phyloP scores from a whole-genome alignment of 1,140 invertebrate species.

The Drosophila sucinea region DNA sequence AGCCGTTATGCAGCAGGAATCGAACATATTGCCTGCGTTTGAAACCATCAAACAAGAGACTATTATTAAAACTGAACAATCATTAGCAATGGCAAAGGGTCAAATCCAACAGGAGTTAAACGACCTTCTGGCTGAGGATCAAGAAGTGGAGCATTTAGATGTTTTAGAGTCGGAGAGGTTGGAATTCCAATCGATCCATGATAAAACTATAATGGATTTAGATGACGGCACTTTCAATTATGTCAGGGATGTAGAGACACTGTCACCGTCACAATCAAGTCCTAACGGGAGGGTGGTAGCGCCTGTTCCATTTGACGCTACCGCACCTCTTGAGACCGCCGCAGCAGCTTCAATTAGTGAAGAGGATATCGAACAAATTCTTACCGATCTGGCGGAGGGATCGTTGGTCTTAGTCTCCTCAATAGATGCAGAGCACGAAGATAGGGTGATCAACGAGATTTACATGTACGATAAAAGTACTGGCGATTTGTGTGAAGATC shows the following conservation, averaged over 20 bases:
- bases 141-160: constrained; percentile 16
- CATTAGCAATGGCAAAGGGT: constrained; percentile 23
- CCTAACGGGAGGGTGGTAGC: background rate
- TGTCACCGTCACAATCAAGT: background rate
- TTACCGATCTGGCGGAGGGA: constrained; percentile 72
- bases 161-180: constrained; percentile 15
- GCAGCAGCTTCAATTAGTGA: constrained; percentile 41
- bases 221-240: constrained; percentile 48
- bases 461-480: constrained; percentile 82
- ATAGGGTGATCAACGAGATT: constrained; percentile 82
- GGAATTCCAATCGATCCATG: background rate
- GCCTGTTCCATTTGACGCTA: constrained; percentile 2
- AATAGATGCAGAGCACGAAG: constrained; percentile 61
- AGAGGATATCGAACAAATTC: constrained; percentile 71
- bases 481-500: constrained; percentile 73
- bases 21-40: background rate
- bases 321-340: constrained; percentile 10
- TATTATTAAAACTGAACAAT: constrained; percentile 49
- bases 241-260: constrained; percentile 32
- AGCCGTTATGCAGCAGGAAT: background rate
- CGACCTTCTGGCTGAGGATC: constrained; percentile 53
- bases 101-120: constrained; percentile 58
- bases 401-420: constrained; percentile 82
- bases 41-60: constrained; percentile 51
- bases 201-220: constrained; percentile 45